Evolutionary conservation across 2,113 vertebrate genomes (phyloP), one percentile per base, ranked within the genome.

Genomic region (Eublepharis macularius): DNA sequence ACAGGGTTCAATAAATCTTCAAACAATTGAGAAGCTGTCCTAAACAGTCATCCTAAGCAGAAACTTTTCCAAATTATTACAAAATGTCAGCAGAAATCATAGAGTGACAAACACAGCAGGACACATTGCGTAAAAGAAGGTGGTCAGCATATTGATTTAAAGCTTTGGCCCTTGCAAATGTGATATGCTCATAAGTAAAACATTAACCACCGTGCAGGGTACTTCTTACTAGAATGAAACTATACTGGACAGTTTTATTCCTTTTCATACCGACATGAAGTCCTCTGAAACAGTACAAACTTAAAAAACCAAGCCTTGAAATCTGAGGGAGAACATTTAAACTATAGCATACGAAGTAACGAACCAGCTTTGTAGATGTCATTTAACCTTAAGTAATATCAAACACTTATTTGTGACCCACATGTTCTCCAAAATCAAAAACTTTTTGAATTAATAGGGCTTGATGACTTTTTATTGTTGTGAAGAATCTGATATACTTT

Each of bases 81-180:
- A 29, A 69, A 69, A 0, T 16, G 1, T 3, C 8, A 47, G 4
- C 72, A 49, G 68, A 86, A 26, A 29, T 70, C n/a, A 4, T 84
- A 4, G 17, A 41, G 17, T 68, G 2, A 45, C n/a, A 85, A 89
- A 39, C 0, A 77, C 34, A 76, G 84, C 84, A 92, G 78, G 1
- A 49, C 47, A 69, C 76, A 73, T 76, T 87, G 86, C 68, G 43
- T 70, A 87, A 78, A 82, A 88, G 88, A 77, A 26, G 76, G 39
- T 39, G n/a, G 24, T 68, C 49, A 11, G 73, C 14, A 45, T 90
- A 95, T 93, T 90, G 94, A 94, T 94, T 89, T 90, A 78, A 91
- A 73, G 19, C 2, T 75, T 89, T 91, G 87, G 72, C 19, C 47
- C 88, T 82, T 82, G 91, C 91, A 94, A 92, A 91, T 82, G 86